These are phyloP conservation scores for Philopotamus ludificatus DNA, from an alignment of 1,140 invertebrate species.

Conservation along the genomic window DNA sequence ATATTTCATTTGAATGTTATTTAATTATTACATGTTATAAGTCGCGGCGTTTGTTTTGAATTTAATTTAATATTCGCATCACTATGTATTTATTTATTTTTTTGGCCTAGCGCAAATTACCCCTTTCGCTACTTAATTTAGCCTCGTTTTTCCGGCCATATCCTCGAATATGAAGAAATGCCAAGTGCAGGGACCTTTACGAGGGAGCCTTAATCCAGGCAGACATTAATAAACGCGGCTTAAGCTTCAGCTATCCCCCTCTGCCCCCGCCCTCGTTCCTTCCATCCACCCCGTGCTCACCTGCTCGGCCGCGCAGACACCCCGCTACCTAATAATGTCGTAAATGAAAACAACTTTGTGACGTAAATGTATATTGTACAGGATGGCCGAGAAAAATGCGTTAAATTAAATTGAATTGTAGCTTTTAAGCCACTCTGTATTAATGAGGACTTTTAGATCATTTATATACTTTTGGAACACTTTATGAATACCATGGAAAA, in stretches of 20 bases:
- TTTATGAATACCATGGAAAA: no score
- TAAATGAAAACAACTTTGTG: constrained; percentile 37
- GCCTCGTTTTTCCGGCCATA: no score
- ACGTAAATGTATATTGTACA: constrained; percentile 34
- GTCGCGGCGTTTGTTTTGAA: neutral
- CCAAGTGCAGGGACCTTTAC: constrained; percentile 16
- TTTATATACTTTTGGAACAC: no score
- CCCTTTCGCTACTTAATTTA: no score
- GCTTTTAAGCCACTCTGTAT: no score
- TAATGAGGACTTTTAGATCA: no score
- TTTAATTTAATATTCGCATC: neutral
- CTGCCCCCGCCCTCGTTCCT: neutral
- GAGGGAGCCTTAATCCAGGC: constrained; percentile 35
- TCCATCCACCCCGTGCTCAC: constrained; percentile 14
- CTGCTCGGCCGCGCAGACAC: neutral
- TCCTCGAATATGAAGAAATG: constrained; percentile 5
- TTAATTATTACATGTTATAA: no score
- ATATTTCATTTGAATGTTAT: constrained; percentile 7
- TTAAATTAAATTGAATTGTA: no score
- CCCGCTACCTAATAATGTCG: constrained; percentile 31
- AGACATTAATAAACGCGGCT: constrained; percentile 41
- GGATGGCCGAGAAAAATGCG: no score
- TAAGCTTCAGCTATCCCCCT: constrained; percentile 17
- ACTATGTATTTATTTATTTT: no score
- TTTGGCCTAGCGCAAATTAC: no score